Evolutionary conservation across 2,797 vertebrate species (phyloP).

Genomic region (Lateolabrax maculatus): DNA sequence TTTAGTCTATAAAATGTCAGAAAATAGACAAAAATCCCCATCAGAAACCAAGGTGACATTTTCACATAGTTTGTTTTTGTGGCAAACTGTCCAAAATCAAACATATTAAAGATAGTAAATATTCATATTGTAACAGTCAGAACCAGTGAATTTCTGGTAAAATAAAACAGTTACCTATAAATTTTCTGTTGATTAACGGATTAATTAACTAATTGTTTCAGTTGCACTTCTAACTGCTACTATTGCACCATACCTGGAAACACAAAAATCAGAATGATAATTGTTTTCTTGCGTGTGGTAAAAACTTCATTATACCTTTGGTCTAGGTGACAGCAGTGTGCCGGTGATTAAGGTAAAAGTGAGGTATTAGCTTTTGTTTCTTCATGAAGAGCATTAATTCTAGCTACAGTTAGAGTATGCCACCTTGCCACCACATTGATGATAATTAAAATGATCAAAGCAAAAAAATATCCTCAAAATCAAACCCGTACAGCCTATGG

Average conservation of each 20-base stretch:
- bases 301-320: neutral
- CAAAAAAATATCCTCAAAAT: neutral
- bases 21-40: neutral
- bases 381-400: neutral
- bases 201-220: neutral
- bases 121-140: neutral
- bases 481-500: too few relatives aligned
- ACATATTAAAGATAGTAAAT: neutral
- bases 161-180: neutral
- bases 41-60: neutral
- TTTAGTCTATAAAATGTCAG: neutral
- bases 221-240: neutral
- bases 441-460: neutral
- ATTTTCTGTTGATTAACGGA: neutral
- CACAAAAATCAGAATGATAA: neutral
- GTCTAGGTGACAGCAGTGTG: neutral
- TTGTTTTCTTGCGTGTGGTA: neutral
- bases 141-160: neutral
- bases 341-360: neutral
- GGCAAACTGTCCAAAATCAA: neutral
- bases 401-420: neutral
- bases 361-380: neutral
- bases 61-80: neutral
- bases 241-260: neutral
- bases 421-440: neutral